These are phyloP conservation scores for Pitangus sulphuratus DNA, from an alignment of 2,797 vertebrate genomes.

Conservation along the genomic window DNA sequence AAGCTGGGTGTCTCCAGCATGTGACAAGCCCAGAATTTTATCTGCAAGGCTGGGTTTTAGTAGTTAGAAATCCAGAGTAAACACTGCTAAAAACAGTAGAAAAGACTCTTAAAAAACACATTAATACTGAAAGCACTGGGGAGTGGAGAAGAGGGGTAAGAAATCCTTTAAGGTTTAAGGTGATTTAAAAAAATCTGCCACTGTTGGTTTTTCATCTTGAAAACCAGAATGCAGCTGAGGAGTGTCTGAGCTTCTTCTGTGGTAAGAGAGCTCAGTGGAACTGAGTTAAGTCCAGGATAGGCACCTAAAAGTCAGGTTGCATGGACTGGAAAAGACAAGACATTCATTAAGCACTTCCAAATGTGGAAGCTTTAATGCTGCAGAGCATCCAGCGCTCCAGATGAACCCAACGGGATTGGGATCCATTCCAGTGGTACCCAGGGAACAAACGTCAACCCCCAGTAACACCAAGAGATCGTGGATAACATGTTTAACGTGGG, in stretches of 20 bases:
- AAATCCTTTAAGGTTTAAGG: neutral
- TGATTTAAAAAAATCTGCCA: neutral
- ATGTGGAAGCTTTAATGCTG: neutral
- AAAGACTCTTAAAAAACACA: neutral
- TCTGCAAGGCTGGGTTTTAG: slow-evolving; percentile 25
- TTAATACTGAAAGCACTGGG: neutral
- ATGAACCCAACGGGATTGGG: neutral
- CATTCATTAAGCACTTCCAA: neutral
- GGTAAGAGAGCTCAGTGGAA: neutral
- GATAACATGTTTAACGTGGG: neutral
- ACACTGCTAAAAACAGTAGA: slow-evolving; percentile 28
- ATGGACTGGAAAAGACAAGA: neutral
- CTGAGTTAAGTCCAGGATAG: neutral
- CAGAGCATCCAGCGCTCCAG: neutral
- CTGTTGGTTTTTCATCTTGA: neutral
- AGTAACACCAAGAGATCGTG: neutral
- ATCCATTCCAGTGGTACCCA: neutral
- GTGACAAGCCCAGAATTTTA: neutral
- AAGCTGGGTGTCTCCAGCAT: neutral
- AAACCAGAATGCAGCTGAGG: neutral
- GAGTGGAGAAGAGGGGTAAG: neutral
- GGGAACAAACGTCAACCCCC: neutral
- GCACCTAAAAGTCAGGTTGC: neutral
- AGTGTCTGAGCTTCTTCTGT: neutral
- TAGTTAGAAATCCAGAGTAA: slow-evolving; percentile 56